These are phyloP conservation scores for Euura lappo DNA, from an alignment of 1,140 invertebrate species.

Conservation along the genomic window DNA sequence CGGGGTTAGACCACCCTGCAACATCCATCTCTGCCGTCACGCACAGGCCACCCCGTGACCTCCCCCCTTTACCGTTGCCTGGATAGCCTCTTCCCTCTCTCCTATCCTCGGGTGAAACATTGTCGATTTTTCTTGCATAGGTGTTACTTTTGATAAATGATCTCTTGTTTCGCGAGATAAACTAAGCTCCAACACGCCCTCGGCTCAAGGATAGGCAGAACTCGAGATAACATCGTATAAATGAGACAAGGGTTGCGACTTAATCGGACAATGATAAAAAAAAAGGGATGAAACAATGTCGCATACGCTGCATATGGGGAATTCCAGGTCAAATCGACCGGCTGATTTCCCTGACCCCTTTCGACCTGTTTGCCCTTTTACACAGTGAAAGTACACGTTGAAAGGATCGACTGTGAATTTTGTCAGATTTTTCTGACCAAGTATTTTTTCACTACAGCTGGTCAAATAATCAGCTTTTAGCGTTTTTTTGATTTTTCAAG, in stretches of 20 bases:
- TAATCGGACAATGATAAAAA: not conserved
- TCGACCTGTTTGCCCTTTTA: no score
- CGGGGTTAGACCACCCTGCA: constrained; percentile 34
- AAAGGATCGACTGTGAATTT: no score
- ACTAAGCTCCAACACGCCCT: not conserved
- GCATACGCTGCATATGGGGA: no score
- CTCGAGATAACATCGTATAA: no score
- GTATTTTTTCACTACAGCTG: no score
- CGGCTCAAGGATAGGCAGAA: no score
- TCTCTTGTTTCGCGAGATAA: constrained; percentile 13
- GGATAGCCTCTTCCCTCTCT: not conserved
- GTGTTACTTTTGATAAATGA: constrained; percentile 47
- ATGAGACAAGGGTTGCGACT: not conserved
- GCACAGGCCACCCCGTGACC: constrained; percentile 33
- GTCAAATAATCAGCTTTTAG: no score
- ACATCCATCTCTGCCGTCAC: constrained; percentile 48
- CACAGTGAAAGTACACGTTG: no score
- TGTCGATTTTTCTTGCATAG: constrained; percentile 49
- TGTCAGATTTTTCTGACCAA: no score
- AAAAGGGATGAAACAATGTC: not conserved
- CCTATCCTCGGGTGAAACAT: constrained; percentile 33
- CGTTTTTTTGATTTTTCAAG: no score
- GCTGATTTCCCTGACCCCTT: no score
- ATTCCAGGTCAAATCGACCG: no score
- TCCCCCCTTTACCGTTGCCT: not conserved